A percentile compares a stretch with the other conserved stretches of the same genome.
These are phyloP conservation scores for Psettodes erumei DNA, from an alignment of 2,113 vertebrate species.

Conservation along the genomic window DNA sequence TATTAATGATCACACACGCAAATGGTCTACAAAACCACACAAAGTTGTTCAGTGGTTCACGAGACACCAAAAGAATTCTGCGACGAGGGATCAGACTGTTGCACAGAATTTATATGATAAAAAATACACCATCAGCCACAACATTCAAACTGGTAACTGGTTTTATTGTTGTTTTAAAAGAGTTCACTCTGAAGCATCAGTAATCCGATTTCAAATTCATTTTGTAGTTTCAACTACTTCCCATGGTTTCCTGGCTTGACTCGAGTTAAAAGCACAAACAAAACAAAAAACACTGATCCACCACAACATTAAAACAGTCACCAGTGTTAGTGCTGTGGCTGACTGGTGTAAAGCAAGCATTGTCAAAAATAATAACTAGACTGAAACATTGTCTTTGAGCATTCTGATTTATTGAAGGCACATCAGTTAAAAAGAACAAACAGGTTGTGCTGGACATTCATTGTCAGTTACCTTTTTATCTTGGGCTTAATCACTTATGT, in stretches of 20 bases:
- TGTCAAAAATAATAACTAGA: background rate
- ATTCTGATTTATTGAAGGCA: constrained; percentile 79
- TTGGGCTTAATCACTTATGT: constrained; percentile 13
- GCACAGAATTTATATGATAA: background rate
- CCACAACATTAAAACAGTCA: no score
- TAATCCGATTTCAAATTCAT: no score
- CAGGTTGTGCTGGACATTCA: constrained; percentile 68
- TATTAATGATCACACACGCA: background rate
- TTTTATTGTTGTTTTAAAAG: no score
- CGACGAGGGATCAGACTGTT: background rate
- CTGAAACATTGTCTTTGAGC: constrained; percentile 15
- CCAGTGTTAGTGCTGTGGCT: no score
- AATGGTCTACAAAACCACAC: background rate
- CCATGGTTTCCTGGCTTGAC: no score
- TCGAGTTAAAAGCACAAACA: no score
- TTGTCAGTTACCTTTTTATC: constrained; percentile 41
- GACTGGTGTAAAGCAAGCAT: background rate
- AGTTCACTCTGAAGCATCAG: no score
- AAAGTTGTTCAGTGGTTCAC: background rate
- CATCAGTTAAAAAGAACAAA: constrained; percentile 69
- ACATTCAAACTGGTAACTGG: no score
- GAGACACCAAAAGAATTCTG: background rate
- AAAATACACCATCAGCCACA: no score
- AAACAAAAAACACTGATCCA: no score
- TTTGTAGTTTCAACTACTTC: no score